These are phyloP conservation scores for Mastomys natalensis DNA, from an alignment of 2,113 vertebrate species.

Conservation along the genomic window DNA sequence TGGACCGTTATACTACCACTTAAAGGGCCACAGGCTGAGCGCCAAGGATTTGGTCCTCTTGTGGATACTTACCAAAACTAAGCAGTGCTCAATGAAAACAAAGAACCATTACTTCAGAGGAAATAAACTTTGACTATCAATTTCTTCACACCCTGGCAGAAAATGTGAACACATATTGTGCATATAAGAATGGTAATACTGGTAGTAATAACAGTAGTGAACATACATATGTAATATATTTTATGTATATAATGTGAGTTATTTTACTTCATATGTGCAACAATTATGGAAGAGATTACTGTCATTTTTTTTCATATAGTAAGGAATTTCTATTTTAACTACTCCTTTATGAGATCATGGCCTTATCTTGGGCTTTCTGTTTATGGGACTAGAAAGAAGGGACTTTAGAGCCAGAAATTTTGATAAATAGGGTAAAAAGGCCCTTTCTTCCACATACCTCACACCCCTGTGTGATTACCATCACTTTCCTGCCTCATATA, in stretches of 20 bases:
- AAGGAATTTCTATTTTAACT: slow-evolving; percentile 26
- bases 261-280: slow-evolving; percentile 11
- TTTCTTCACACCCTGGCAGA: not conserved
- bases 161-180: not conserved
- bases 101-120: not conserved
- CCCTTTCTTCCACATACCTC: not conserved
- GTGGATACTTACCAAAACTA: not conserved
- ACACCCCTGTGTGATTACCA: not conserved
- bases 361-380: not conserved
- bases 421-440: not conserved
- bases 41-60: not conserved
- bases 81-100: not conserved
- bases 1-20: not conserved
- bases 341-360: not conserved
- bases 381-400: not conserved
- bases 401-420: not conserved
- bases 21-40: not conserved
- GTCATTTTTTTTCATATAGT: not conserved
- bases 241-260: not conserved
- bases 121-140: not conserved
- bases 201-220: not conserved
- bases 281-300: not conserved
- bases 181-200: not conserved
- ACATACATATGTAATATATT: not conserved
- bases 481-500: not conserved